phyloP scores from a whole-genome alignment of 2,888 invertebrate species.

The Deroplatys truncata region DNA sequence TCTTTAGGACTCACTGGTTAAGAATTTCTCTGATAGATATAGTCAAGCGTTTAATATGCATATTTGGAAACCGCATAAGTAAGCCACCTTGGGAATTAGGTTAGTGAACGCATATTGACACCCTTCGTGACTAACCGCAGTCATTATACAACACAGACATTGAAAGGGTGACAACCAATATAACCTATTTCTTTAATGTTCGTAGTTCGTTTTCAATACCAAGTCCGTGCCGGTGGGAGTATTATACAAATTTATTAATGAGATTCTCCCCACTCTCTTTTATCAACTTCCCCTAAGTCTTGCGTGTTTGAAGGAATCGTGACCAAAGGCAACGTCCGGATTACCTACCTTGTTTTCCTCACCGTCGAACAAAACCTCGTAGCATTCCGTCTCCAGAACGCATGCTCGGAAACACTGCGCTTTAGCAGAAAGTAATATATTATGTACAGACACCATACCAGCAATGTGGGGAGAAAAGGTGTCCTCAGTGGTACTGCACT shows the following conservation, averaged over 20 bases:
- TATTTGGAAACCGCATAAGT: too few relatives aligned
- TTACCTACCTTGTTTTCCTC: not conserved
- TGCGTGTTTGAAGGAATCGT: not conserved
- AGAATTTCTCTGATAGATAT: too few relatives aligned
- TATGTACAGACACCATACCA: not conserved
- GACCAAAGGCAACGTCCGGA: not conserved
- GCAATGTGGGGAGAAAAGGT: too few relatives aligned
- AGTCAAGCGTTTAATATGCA: too few relatives aligned
- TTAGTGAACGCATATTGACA: not conserved
- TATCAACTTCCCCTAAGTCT: not conserved
- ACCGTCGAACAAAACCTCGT: not conserved
- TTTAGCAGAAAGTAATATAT: not conserved
- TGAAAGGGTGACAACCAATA: not conserved
- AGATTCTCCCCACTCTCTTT: not conserved
- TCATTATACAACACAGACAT: not conserved
- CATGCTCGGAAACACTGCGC: not conserved
- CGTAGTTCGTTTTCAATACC: not conserved
- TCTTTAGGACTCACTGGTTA: too few relatives aligned
- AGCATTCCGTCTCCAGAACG: not conserved
- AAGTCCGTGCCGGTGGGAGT: not conserved
- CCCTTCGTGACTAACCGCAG: not conserved
- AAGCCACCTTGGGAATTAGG: not conserved
- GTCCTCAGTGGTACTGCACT: too few relatives aligned
- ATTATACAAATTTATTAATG: not conserved
- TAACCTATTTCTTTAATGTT: not conserved